Conservation (phyloP, 2,113 vertebrate species). For the Bubo bubo region DNA sequence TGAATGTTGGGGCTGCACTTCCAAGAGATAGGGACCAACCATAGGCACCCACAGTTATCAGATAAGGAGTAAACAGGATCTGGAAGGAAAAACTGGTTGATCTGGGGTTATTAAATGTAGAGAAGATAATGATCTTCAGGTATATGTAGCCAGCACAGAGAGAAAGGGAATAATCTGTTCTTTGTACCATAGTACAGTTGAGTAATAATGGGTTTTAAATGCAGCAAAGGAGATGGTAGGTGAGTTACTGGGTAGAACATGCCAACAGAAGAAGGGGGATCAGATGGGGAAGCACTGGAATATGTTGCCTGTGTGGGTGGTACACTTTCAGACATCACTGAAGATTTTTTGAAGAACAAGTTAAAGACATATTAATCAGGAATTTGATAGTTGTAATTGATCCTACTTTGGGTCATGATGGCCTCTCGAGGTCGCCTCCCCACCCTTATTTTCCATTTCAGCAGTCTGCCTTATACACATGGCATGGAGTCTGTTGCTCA, state of each 20-base stretch:
- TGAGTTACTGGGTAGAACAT: not conserved
- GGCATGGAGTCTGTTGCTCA: slow-evolving; percentile 28
- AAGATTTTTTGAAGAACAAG: not conserved
- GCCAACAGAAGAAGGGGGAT: not conserved
- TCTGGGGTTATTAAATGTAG: not conserved
- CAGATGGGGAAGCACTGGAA: not conserved
- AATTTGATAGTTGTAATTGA: slow-evolving; percentile 16
- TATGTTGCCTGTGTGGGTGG: not conserved
- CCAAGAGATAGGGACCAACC: not conserved
- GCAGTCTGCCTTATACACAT: slow-evolving; percentile 27
- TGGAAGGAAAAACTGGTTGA: not conserved
- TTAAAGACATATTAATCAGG: slow-evolving; percentile 20
- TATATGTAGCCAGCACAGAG: not conserved
- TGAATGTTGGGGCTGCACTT: not conserved
- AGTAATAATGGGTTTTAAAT: not conserved
- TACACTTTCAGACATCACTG: not conserved
- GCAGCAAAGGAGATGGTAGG: not conserved
- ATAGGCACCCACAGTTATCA: not conserved
- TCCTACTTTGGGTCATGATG: not conserved
- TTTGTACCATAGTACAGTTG: not conserved
- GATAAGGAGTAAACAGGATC: not conserved
- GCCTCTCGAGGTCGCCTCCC: not conserved
- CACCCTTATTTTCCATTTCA: slow-evolving; percentile 52
- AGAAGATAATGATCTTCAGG: not conserved
- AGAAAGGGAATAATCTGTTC: not conserved